Percentiles rank a stretch among this genome's conserved stretches.
These are phyloP conservation scores for Geotrupes spiniger DNA, from an alignment of 2,888 invertebrate species.

Conservation along the genomic window DNA sequence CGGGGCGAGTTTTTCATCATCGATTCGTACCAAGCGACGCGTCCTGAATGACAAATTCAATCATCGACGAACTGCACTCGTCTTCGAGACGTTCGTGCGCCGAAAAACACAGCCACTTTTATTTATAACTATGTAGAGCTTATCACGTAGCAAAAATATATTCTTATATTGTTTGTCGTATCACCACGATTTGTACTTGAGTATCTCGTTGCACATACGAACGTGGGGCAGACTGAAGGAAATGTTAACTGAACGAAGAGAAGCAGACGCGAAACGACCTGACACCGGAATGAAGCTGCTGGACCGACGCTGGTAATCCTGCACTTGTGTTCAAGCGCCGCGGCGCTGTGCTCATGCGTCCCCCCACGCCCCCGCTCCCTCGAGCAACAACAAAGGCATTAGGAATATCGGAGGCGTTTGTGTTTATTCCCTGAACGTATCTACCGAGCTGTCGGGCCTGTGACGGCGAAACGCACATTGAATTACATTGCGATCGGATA, in stretches of 20 bases:
- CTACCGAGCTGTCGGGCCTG: constrained; percentile 47
- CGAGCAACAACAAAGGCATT: constrained; percentile 46
- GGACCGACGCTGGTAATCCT: constrained; percentile 50
- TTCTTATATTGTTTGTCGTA: not conserved
- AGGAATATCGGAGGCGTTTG: constrained; percentile 50
- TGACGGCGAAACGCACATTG: constrained; percentile 23
- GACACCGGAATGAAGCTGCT: constrained; percentile 48
- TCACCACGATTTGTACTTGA: constrained; percentile 8
- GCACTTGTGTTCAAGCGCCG: constrained; percentile 53
- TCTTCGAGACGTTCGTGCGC: no score
- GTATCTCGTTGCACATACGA: constrained; percentile 18
- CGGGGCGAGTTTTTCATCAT: constrained; percentile 42
- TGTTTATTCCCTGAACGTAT: constrained; percentile 52
- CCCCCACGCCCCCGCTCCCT: constrained; percentile 41
- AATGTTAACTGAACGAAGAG: constrained; percentile 31
- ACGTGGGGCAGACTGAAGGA: constrained; percentile 23
- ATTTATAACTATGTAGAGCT: not conserved
- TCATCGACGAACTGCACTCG: constrained; percentile 18
- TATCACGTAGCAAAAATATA: constrained; percentile 8
- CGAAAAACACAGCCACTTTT: constrained; percentile 40
- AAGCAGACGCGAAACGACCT: constrained; percentile 44
- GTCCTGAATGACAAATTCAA: constrained; percentile 42
- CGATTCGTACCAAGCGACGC: constrained; percentile 36
- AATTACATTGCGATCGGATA: constrained; percentile 4
- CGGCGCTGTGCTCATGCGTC: constrained; percentile 52